Percentiles rank a stretch among this genome's conserved stretches.
Evolutionary conservation across 2,113 vertebrate species (phyloP).

Genomic region (Pan troglodytes): DNA sequence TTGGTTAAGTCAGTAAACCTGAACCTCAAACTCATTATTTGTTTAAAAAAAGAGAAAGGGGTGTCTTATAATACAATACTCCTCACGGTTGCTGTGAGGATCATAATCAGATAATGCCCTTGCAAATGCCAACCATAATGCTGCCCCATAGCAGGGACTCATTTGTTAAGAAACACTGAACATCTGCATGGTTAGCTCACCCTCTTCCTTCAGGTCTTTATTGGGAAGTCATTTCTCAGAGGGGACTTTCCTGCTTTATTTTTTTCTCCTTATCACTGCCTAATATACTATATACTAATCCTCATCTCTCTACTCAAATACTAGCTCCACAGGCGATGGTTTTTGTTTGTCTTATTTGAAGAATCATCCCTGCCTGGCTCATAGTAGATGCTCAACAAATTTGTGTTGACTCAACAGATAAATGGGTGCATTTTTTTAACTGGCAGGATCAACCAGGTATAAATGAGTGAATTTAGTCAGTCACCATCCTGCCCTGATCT

Average conservation of each 20-base stretch:
- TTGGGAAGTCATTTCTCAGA: not conserved
- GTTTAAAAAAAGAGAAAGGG: not conserved
- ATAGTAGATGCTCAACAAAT: too few species aligned
- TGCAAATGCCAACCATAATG: not conserved
- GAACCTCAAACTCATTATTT: not conserved
- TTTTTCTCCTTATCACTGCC: not conserved
- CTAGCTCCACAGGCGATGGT: not conserved
- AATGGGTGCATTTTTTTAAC: too few species aligned
- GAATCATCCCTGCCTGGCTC: not conserved
- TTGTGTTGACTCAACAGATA: not conserved
- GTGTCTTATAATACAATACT: not conserved
- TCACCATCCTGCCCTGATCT: too few species aligned
- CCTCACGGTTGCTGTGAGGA: not conserved
- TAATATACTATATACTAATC: not conserved
- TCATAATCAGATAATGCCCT: not conserved
- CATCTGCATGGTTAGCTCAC: not conserved
- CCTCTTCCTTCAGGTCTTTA: not conserved
- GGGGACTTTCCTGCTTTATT: not conserved
- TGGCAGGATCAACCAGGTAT: too few species aligned
- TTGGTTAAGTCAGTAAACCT: not conserved
- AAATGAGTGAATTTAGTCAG: not conserved
- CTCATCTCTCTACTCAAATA: not conserved
- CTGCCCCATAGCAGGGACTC: not conserved
- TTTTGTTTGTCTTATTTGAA: not conserved
- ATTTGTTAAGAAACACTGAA: not conserved